Base-by-base conservation (phyloP, 2,888 invertebrate species). In the Malachius bipustulatus region DNA sequence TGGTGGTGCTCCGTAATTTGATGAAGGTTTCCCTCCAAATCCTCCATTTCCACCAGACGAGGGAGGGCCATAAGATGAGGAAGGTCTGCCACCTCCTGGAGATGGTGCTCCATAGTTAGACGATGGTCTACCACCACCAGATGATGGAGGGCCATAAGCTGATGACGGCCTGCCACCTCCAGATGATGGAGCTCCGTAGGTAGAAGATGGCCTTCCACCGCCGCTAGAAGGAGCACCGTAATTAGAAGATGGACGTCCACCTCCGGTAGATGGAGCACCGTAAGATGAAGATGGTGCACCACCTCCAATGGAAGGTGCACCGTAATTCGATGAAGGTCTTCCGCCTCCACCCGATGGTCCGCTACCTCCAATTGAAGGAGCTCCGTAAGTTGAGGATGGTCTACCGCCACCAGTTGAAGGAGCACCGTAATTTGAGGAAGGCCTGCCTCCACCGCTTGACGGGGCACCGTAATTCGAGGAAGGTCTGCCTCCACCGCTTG, bases 81-180 rank as follows among this genome's bases (percentile, higher is more conserved):
- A 65, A 3, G 73, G 70, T 27, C 64, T 66, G n/a, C n/a, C n/a
- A n/a, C n/a, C n/a, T 2, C 71, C 67, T 4, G 70, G n/a, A 1
- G 69, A 64, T 2, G 73, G 71, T 26, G 67, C 67, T 2, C 72
- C 65, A 46, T 75, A 76, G 3, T 67, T 67, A 13, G 63, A 68
- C 1, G 70, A 65, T 3, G 73, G 70, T 27, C 64, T 66, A n/a
- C n/a, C n/a, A n/a, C n/a, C n/a, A 2, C 71, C 67, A 4, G 70
- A 70, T 2, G 32, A 41, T 14, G 38, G 43, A 27, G 40, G 41
- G 14, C 39, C 41, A 33, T 34, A 39, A 15, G 43, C 42, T 11
- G 42, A 41, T 14, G 35, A 35, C 12, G 35, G 32, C 16, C 27
- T n/a, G n/a, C n/a, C n/a, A n/a, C n/a, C n/a, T n/a, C n/a, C 16